Conservation (phyloP, 2,888 invertebrate species). For the Drosophila siamana region DNA sequence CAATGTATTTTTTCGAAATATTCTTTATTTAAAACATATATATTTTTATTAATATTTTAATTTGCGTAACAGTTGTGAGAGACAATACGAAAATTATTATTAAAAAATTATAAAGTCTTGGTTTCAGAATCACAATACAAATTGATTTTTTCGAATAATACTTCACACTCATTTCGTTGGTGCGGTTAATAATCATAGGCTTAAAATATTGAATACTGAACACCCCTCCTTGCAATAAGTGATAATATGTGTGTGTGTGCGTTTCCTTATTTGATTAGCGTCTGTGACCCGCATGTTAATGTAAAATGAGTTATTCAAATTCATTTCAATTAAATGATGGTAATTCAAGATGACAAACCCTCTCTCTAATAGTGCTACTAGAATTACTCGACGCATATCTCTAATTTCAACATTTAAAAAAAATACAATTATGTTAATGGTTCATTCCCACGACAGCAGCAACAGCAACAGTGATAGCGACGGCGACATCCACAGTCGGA, state of each 20-base stretch:
- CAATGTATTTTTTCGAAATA: no score
- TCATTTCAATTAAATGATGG: slow-evolving; percentile 31
- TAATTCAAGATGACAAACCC: slow-evolving; percentile 38
- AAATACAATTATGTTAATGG: slow-evolving; percentile 69
- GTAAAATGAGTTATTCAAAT: slow-evolving; percentile 21
- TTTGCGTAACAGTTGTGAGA: no score
- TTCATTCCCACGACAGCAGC: slow-evolving; percentile 41
- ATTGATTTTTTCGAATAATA: no score
- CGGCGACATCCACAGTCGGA: slow-evolving; percentile 2
- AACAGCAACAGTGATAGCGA: slow-evolving; percentile 11
- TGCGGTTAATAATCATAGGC: no score
- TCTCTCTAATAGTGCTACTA: slow-evolving; percentile 5
- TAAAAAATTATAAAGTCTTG: no score
- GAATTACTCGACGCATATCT: slow-evolving; percentile 28
- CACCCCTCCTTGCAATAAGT: slow-evolving; percentile 4
- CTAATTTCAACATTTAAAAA: slow-evolving; percentile 32
- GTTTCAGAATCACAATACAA: no score
- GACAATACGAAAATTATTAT: no score
- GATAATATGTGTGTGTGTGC: neutral
- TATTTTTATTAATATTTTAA: no score
- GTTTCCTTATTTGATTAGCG: slow-evolving; percentile 6
- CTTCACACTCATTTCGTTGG: no score
- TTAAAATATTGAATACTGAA: neutral
- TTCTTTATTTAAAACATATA: no score
- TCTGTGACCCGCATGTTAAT: slow-evolving; percentile 32